phyloP scores from a whole-genome alignment of 1,140 invertebrate species.

The Chironomus tepperi region DNA sequence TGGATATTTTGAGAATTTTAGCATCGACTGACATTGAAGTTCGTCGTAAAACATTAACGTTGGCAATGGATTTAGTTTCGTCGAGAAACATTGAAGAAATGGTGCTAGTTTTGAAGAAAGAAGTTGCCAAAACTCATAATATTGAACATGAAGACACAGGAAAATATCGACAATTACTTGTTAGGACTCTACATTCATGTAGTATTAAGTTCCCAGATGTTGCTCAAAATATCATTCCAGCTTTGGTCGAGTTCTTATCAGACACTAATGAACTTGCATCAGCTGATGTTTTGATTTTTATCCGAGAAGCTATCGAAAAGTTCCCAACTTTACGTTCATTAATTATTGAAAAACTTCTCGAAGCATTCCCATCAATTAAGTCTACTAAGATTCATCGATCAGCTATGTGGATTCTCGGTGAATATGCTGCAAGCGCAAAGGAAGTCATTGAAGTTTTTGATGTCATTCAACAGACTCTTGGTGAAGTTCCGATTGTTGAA shows the following conservation, averaged over 20 bases:
- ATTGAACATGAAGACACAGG: conserved; percentile 87
- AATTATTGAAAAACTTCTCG: conserved; percentile 75
- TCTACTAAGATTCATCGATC: conserved; percentile 83
- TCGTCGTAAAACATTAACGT: conserved; percentile 74
- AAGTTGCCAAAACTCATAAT: conserved; percentile 85
- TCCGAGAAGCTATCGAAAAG: conserved; percentile 89
- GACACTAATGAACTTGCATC: conserved; percentile 92
- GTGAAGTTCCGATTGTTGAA: conserved; percentile 84
- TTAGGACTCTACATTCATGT: conserved; percentile 88
- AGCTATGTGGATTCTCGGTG: conserved; percentile 96
- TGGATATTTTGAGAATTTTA: conserved; percentile 95
- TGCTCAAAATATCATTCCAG: conserved; percentile 84
- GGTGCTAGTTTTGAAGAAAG: conserved; percentile 89
- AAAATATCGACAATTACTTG: conserved; percentile 91
- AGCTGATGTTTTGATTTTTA: conserved; percentile 87
- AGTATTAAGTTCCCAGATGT: conserved; percentile 98
- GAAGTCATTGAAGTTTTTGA: conserved; percentile 75
- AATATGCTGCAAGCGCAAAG: conserved; percentile 73
- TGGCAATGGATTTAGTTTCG: conserved; percentile 88
- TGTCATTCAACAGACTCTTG: conserved; percentile 65
- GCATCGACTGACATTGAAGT: conserved; percentile 92
- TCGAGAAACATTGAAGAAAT: conserved; percentile 93
- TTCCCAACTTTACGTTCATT: conserved; percentile 72
- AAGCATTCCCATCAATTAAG: conserved; percentile 72
- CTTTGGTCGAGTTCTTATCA: conserved; percentile 91